Percentiles rank a stretch among this genome's conserved stretches.
phyloP scores from a whole-genome alignment of 2,113 vertebrate genomes.

The Mola mola region DNA sequence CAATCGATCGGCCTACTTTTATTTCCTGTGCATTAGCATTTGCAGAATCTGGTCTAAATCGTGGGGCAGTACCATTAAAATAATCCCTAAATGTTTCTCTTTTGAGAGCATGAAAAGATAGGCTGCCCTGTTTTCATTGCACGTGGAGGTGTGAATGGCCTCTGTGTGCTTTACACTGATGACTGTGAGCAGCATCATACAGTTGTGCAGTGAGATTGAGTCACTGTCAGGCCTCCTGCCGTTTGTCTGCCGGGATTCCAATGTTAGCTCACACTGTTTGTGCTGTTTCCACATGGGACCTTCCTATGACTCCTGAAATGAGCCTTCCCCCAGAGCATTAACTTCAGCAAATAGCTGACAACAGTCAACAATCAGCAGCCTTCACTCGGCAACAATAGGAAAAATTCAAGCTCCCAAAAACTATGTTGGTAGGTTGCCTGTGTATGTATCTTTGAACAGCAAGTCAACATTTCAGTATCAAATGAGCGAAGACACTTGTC shows the following conservation, averaged over 20 bases:
- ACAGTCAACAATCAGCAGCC: constrained; percentile 12
- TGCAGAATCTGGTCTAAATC: not conserved
- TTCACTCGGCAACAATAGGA: not conserved
- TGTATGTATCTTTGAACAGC: not conserved
- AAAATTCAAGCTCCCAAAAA: not conserved
- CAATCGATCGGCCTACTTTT: constrained; percentile 51
- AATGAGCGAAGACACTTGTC: constrained; percentile 6
- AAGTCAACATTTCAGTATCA: not conserved
- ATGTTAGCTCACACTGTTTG: constrained; percentile 14
- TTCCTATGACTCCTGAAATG: constrained; percentile 12
- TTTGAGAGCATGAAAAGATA: no score
- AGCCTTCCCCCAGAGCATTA: constrained; percentile 8
- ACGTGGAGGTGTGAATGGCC: constrained; percentile 31
- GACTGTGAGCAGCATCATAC: constrained; percentile 15
- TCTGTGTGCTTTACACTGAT: constrained; percentile 18
- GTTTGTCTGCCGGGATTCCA: constrained; percentile 30
- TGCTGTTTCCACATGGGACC: constrained; percentile 12
- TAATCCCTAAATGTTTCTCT: constrained; percentile 20
- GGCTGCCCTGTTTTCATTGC: not conserved
- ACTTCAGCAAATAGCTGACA: constrained; percentile 9
- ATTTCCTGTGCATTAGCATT: no score
- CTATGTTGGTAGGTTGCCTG: not conserved
- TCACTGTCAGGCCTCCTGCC: constrained; percentile 1
- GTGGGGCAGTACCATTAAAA: constrained; percentile 19
- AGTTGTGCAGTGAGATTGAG: constrained; percentile 10